Evolutionary conservation across 2,113 vertebrate genomes (phyloP).

Genomic region (Drymodes brunneopygia): DNA sequence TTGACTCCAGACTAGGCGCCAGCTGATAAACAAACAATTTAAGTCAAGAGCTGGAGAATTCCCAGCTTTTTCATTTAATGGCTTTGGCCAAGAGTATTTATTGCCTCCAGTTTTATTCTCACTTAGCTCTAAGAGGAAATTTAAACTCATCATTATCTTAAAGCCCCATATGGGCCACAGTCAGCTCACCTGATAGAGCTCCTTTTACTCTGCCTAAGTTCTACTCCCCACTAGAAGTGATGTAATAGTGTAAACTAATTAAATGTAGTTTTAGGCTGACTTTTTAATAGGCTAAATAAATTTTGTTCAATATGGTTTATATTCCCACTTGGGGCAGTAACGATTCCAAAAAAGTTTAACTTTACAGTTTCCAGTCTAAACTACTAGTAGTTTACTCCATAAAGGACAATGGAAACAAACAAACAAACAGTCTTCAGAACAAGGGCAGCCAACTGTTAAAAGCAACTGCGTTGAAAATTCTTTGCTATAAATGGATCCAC

Average conservation of each 20-base stretch:
- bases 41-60: conserved; percentile 87
- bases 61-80: conserved; percentile 88
- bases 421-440: background rate
- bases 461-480: background rate
- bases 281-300: conserved; percentile 79
- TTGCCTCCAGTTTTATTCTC: conserved; percentile 85
- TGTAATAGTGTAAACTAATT: conserved; percentile 77
- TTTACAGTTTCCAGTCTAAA: conserved; percentile 70
- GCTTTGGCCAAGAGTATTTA: conserved; percentile 85
- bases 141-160: conserved; percentile 85
- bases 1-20: conserved; percentile 87
- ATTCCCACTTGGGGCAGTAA: conserved; percentile 76
- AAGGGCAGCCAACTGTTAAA: background rate
- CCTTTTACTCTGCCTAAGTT: conserved; percentile 56
- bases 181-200: conserved; percentile 75
- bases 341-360: conserved; percentile 70
- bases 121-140: conserved; percentile 85
- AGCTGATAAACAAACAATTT: conserved; percentile 88
- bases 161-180: conserved; percentile 73
- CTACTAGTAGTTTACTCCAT: conserved; percentile 50
- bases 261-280: conserved; percentile 71
- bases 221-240: conserved; percentile 68
- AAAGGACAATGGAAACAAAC: conserved; percentile 45
- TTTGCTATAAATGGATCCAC: background rate
- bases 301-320: conserved; percentile 78